Percentiles rank a stretch among this genome's conserved stretches.
Evolutionary conservation across 2,797 vertebrate species (phyloP).

Genomic region (Bryconaethiops microstoma): DNA sequence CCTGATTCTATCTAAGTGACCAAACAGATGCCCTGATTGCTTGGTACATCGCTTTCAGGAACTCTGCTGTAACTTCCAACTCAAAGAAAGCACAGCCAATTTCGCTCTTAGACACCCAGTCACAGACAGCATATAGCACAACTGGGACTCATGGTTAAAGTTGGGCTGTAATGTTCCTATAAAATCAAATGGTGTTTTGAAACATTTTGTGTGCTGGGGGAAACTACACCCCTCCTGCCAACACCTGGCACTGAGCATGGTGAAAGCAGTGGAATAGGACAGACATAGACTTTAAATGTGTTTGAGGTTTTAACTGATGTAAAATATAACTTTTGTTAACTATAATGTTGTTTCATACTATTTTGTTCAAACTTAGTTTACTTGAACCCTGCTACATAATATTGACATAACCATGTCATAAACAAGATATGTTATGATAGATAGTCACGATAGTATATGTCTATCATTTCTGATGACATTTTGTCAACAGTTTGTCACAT

Average conservation of each 20-base stretch:
- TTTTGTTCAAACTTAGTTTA: too few relatives aligned
- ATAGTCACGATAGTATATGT: too few relatives aligned
- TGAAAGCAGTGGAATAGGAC: too few relatives aligned
- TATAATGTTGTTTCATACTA: too few relatives aligned
- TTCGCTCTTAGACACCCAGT: slow-evolving; percentile 21
- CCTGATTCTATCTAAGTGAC: slow-evolving; percentile 43
- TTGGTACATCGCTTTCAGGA: slow-evolving; percentile 31
- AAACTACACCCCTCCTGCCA: background rate
- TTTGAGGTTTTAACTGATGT: too few relatives aligned
- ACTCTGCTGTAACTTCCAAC: slow-evolving; percentile 16
- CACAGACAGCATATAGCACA: slow-evolving; percentile 12
- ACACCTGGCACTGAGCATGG: background rate
- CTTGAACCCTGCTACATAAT: too few relatives aligned
- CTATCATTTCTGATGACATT: too few relatives aligned
- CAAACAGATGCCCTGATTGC: slow-evolving; percentile 36
- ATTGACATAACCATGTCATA: too few relatives aligned
- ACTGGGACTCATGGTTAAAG: background rate
- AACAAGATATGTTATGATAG: too few relatives aligned
- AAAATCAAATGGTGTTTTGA: background rate
- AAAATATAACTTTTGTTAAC: too few relatives aligned
- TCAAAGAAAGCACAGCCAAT: slow-evolving; percentile 25
- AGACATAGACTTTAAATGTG: too few relatives aligned
- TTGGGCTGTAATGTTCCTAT: background rate
- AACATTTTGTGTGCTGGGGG: background rate
- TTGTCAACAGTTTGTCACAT: too few relatives aligned